A percentile compares a stretch with the other conserved stretches of the same genome.
phyloP scores from a whole-genome alignment of 2,113 vertebrate genomes.

The human region GRCh38 chr18:44603001-44603500 shows the following conservation, averaged over 20 bases:
- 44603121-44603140: conserved; percentile 19
- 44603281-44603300: background rate
- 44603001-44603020: background rate
- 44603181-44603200: background rate
- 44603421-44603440: too few species aligned
- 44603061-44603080: background rate
- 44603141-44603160: background rate
- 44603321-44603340: background rate
- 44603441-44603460: too few species aligned
- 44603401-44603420: too few species aligned
- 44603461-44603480: too few species aligned
- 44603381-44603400: too few species aligned
- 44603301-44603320: background rate
- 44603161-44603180: background rate
- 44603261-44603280: background rate
- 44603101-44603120: conserved; percentile 12
- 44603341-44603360: background rate
- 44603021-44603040: background rate
- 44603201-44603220: background rate
- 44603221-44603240: background rate
- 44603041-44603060: background rate
- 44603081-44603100: background rate
- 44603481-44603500: too few species aligned
- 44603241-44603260: background rate
- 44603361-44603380: too few species aligned